A percentile compares a stretch with the other conserved stretches of the same genome.
Evolutionary conservation across 1,140 invertebrate genomes (phyloP).

Genomic region (Philopotamus ludificatus): DNA sequence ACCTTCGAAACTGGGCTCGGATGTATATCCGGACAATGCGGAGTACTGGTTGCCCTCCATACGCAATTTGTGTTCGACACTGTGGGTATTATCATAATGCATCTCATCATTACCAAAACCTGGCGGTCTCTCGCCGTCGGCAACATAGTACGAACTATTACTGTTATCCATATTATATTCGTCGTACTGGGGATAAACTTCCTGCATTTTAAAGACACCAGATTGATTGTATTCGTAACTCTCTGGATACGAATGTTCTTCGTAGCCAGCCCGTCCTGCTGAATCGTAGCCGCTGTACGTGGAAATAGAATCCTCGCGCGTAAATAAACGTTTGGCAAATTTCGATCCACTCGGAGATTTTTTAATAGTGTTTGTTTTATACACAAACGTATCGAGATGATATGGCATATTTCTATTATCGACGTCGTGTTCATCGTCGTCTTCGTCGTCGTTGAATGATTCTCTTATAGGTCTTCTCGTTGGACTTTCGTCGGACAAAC

Average conservation of each 20-base stretch:
- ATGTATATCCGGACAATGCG: conserved; percentile 29
- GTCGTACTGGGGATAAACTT: conserved; percentile 55
- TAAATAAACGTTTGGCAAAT: conserved; percentile 50
- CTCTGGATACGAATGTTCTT: conserved; percentile 51
- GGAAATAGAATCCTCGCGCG: conserved; percentile 49
- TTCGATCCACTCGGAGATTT: conserved; percentile 52
- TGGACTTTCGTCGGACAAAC: conserved; percentile 46
- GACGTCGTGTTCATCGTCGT: conserved; percentile 44
- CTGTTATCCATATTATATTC: conserved; percentile 42
- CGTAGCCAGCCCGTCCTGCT: conserved; percentile 51
- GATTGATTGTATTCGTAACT: conserved; percentile 48
- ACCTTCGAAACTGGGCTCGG: conserved; percentile 48
- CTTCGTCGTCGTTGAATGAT: conserved; percentile 34
- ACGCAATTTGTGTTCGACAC: conserved; percentile 1
- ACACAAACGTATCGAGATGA: conserved; percentile 53
- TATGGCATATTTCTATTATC: conserved; percentile 44
- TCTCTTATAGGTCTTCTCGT: conserved; percentile 22
- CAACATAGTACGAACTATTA: conserved; percentile 25
- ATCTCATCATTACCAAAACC: not conserved
- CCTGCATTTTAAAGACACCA: conserved; percentile 54
- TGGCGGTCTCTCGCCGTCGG: not conserved
- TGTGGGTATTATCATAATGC: conserved; percentile 1
- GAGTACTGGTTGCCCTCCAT: conserved; percentile 6
- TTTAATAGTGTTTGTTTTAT: conserved; percentile 55
- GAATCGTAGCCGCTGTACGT: conserved; percentile 53